These are phyloP conservation scores for Anhinga anhinga DNA, from an alignment of 2,113 vertebrate genomes.

Conservation along the genomic window DNA sequence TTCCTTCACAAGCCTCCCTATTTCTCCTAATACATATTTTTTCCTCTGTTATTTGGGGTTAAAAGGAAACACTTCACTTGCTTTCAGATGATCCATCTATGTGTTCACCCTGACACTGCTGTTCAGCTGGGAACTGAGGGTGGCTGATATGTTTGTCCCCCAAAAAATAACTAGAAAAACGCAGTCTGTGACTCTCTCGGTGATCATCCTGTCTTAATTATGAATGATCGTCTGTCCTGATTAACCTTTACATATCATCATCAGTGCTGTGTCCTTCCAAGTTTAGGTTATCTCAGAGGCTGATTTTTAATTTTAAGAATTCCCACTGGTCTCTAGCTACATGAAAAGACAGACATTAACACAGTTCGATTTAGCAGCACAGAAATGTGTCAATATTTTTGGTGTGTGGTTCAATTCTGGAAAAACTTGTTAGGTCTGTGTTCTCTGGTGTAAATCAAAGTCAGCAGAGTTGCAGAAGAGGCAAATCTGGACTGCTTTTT, in stretches of 20 bases:
- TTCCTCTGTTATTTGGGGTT: background rate
- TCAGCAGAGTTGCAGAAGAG: conserved; percentile 9
- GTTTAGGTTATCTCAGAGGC: background rate
- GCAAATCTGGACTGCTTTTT: background rate
- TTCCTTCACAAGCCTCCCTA: background rate
- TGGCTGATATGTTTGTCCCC: background rate
- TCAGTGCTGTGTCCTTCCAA: background rate
- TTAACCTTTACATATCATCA: background rate
- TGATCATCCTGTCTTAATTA: background rate
- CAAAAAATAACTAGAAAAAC: background rate
- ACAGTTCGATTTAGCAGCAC: background rate
- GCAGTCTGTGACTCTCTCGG: background rate
- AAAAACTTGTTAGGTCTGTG: background rate
- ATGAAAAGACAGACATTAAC: background rate
- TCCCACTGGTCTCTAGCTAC: background rate
- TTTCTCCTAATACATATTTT: background rate
- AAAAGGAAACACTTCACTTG: background rate
- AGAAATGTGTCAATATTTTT: conserved; percentile 3
- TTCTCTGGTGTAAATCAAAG: conserved; percentile 23
- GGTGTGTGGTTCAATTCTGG: background rate
- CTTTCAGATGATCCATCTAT: background rate
- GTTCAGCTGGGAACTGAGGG: background rate
- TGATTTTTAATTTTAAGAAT: conserved; percentile 23
- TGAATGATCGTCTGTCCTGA: background rate
- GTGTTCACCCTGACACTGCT: background rate